A percentile compares a stretch with the other conserved stretches of the same genome.
Evolutionary conservation across 2,797 vertebrate genomes (phyloP).

Genomic region (Notolabrus celidotus): DNA sequence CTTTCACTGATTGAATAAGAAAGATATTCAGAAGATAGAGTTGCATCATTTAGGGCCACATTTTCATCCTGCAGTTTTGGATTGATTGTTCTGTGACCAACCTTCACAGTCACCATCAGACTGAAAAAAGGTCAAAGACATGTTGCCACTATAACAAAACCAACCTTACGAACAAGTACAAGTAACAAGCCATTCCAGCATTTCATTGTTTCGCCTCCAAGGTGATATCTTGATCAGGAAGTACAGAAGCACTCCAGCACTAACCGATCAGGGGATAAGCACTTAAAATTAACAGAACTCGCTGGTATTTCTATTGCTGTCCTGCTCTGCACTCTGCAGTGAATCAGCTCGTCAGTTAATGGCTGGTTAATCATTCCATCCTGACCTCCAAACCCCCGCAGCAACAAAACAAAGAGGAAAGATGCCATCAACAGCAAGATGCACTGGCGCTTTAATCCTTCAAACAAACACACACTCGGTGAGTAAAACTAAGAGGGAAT

Average conservation of each 20-base stretch:
- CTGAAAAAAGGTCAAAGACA: not conserved
- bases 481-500: constrained; percentile 25
- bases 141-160: not conserved
- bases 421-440: constrained; percentile 53
- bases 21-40: not conserved
- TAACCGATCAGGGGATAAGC: constrained; percentile 10
- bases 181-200: not conserved
- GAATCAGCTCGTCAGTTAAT: constrained; percentile 59
- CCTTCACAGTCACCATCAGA: not conserved
- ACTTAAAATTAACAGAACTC: constrained; percentile 23
- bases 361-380: constrained; percentile 66
- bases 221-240: constrained; percentile 6
- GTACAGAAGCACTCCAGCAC: constrained; percentile 10
- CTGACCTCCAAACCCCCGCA: constrained; percentile 63
- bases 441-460: constrained; percentile 53
- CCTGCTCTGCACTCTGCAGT: constrained; percentile 38
- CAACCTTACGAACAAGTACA: constrained; percentile 1
- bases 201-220: constrained; percentile 21
- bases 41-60: not conserved
- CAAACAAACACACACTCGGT: constrained; percentile 38
- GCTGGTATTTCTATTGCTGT: constrained; percentile 23
- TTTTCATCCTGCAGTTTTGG: not conserved
- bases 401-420: constrained; percentile 54
- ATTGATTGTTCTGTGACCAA: not conserved
- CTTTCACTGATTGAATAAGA: constrained; percentile 11